A percentile compares a stretch with the other conserved stretches of the same genome.
These are phyloP conservation scores for Luehdorfia chinensis DNA, from an alignment of 1,140 invertebrate genomes.

Conservation along the genomic window DNA sequence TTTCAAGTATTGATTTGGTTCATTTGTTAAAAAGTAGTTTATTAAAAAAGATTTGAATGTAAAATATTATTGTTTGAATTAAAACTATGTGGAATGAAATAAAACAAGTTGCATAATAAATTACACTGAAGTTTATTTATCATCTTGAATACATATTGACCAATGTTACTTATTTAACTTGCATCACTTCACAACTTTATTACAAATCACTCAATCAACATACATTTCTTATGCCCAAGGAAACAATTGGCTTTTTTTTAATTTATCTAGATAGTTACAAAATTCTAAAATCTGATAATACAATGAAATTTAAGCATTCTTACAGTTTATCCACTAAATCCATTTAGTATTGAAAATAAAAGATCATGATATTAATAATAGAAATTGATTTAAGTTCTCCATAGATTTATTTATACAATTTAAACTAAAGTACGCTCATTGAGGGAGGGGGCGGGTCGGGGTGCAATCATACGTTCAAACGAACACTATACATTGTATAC, in stretches of 20 bases:
- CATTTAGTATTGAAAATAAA: conserved; percentile 72
- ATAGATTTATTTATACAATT: conserved; percentile 70
- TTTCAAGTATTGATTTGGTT: too few relatives aligned
- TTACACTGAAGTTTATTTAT: conserved; percentile 77
- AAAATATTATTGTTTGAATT: too few relatives aligned
- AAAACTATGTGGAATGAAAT: conserved; percentile 10
- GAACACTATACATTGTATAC: conserved; percentile 77
- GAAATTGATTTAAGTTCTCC: conserved; percentile 71
- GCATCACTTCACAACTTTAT: conserved; percentile 64
- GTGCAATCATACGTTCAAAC: conserved; percentile 71
- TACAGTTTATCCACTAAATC: conserved; percentile 68
- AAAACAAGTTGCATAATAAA: conserved; percentile 55
- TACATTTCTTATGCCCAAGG: conserved; percentile 58
- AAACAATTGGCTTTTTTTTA: conserved; percentile 44
- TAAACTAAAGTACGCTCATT: conserved; percentile 64
- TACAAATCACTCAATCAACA: conserved; percentile 67
- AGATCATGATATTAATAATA: conserved; percentile 65
- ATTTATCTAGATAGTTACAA: conserved; percentile 63
- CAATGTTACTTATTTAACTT: conserved; percentile 46
- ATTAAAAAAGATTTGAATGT: too few relatives aligned
- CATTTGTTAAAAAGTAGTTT: too few relatives aligned
- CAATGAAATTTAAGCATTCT: conserved; percentile 73
- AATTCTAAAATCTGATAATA: conserved; percentile 69
- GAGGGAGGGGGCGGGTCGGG: conserved; percentile 33
- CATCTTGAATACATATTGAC: conserved; percentile 70